phyloP scores from a whole-genome alignment of 2,113 vertebrate genomes.

The Taurulus bubalis region DNA sequence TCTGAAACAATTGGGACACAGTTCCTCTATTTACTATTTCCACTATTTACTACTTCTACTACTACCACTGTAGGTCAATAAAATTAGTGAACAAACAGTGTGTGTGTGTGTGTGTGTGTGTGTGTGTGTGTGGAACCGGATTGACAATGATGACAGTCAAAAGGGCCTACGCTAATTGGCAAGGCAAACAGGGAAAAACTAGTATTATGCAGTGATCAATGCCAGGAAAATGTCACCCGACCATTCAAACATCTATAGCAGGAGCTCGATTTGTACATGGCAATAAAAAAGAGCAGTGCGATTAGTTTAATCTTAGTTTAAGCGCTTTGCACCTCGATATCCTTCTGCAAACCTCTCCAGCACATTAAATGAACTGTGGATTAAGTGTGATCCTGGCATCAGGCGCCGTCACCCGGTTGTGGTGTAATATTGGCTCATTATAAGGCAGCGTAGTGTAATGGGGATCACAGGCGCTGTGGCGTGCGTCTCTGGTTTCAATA shows the following conservation, averaged over 20 bases:
- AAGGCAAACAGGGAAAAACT: not conserved
- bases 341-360: conserved; percentile 16
- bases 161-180: not conserved
- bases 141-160: not conserved
- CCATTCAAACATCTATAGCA: not conserved
- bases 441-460: conserved; percentile 5
- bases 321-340: conserved; percentile 18
- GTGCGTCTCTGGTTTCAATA: conserved; percentile 9
- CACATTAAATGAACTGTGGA: conserved; percentile 33
- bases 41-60: not conserved
- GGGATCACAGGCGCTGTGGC: conserved; percentile 11
- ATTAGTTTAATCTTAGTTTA: conserved; percentile 6
- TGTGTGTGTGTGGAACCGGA: not conserved
- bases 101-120: too few relatives aligned
- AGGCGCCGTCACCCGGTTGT: conserved; percentile 25
- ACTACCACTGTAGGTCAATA: too few relatives aligned
- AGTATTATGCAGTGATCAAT: not conserved
- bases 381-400: conserved; percentile 42
- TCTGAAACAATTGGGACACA: not conserved
- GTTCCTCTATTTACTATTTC: not conserved
- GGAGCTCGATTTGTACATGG: not conserved
- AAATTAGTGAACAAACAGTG: too few relatives aligned
- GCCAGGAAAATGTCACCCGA: too few relatives aligned
- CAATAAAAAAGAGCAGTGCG: not conserved
- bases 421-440: conserved; percentile 26